Evolutionary conservation across 2,888 invertebrate genomes (phyloP).

Genomic region (Embidobia sp.): DNA sequence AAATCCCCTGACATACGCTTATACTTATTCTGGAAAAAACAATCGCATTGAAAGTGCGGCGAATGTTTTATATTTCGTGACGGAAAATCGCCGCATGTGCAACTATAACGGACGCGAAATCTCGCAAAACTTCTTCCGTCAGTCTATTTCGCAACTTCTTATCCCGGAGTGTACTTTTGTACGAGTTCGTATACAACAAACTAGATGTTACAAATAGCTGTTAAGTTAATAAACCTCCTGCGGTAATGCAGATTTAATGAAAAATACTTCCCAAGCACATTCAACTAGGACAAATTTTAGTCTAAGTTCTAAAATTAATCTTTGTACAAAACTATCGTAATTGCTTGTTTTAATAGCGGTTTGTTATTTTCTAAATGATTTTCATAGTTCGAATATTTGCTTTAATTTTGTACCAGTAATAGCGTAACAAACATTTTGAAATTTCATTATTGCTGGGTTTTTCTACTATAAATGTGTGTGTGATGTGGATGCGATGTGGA

Average conservation of each 20-base stretch:
- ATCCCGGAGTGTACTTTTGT: conserved; percentile 25
- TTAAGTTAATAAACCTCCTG: conserved; percentile 16
- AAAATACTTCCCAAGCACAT: no score
- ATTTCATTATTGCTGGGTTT: no score
- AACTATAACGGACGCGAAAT: conserved; percentile 49
- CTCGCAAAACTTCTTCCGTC: conserved; percentile 41
- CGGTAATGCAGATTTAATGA: background rate
- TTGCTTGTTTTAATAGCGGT: no score
- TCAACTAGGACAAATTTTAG: no score
- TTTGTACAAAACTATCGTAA: no score
- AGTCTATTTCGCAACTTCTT: conserved; percentile 29
- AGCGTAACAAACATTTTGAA: no score
- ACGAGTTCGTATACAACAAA: conserved; percentile 8
- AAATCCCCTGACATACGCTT: conserved; percentile 58
- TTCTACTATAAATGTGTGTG: no score
- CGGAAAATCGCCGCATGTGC: conserved; percentile 46
- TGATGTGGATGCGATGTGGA: no score
- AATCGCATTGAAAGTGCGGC: conserved; percentile 66
- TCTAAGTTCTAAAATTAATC: no score
- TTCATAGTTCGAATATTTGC: no score
- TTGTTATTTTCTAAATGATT: no score
- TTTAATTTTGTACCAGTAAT: no score
- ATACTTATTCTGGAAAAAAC: conserved; percentile 55
- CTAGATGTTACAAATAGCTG: background rate
- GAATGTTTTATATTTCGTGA: conserved; percentile 61